phyloP scores from a whole-genome alignment of 2,888 invertebrate species.

The Dasypolia templi region DNA sequence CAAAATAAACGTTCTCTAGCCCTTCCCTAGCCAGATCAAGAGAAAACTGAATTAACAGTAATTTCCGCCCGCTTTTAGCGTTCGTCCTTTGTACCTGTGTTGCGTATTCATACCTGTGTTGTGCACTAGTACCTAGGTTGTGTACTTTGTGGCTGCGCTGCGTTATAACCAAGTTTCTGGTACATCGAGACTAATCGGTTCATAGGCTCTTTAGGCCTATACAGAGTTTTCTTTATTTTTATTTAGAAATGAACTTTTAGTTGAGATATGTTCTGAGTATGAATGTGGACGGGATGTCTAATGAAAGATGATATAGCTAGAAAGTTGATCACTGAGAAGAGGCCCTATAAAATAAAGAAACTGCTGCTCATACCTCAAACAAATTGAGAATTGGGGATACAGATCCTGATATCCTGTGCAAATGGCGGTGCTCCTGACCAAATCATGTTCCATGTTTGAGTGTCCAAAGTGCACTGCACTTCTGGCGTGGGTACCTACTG shows the following conservation, averaged over 20 bases:
- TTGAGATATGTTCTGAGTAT: neutral
- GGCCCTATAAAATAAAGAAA: neutral
- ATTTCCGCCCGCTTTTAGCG: constrained; percentile 50
- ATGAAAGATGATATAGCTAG: no score
- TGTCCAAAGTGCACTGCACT: no score
- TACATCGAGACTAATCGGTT: constrained; percentile 1
- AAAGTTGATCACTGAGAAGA: neutral
- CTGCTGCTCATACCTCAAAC: neutral
- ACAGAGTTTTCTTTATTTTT: neutral
- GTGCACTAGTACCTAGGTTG: neutral
- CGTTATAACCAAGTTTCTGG: constrained; percentile 15
- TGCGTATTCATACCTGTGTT: constrained; percentile 1
- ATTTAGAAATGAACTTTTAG: neutral
- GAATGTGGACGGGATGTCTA: neutral
- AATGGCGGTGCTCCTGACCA: no score
- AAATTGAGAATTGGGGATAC: neutral
- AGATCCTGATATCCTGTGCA: no score
- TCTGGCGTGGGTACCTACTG: no score
- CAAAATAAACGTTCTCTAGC: constrained; percentile 26
- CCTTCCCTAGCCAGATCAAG: constrained; percentile 14
- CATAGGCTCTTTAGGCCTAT: neutral
- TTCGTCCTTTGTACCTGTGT: neutral
- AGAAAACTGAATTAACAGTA: constrained; percentile 44
- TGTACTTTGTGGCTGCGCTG: constrained; percentile 2
- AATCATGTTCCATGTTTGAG: no score